A percentile compares a stretch with the other conserved stretches of the same genome.
Conservation (phyloP, 2,888 invertebrate species). For the Phorcus lineatus region DNA sequence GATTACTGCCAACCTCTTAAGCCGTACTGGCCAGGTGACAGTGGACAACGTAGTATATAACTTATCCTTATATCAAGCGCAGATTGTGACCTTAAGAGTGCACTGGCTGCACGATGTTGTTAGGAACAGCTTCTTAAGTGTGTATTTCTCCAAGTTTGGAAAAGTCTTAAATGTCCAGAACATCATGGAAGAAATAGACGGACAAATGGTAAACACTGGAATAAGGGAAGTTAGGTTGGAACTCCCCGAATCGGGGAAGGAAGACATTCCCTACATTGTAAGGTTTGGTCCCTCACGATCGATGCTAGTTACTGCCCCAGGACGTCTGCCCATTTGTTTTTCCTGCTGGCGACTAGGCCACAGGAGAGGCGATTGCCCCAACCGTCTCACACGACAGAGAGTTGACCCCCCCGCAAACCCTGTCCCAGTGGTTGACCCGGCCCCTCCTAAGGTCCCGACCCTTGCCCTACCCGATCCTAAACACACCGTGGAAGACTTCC, state of each 20-base stretch:
- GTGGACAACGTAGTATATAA: background rate
- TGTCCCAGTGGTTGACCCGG: too few species aligned
- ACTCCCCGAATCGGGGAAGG: background rate
- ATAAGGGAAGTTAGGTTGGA: background rate
- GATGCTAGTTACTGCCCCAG: background rate
- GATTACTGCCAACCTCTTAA: background rate
- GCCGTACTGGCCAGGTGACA: background rate
- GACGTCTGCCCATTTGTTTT: background rate
- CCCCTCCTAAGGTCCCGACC: too few species aligned
- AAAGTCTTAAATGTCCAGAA: background rate
- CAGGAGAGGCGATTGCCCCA: background rate
- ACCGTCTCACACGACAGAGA: background rate
- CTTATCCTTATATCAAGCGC: background rate
- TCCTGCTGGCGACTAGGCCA: background rate
- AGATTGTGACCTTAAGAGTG: background rate
- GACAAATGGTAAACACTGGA: background rate
- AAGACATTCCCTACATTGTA: background rate
- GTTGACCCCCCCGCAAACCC: too few species aligned
- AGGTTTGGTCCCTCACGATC: background rate
- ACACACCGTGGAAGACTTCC: too few species aligned
- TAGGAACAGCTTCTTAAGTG: background rate
- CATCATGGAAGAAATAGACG: too few species aligned
- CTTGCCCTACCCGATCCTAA: too few species aligned
- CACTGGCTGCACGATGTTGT: background rate
- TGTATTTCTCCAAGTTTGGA: background rate